Evolutionary conservation across 2,113 vertebrate species (phyloP).

Genomic region (Sigmodon hispidus): DNA sequence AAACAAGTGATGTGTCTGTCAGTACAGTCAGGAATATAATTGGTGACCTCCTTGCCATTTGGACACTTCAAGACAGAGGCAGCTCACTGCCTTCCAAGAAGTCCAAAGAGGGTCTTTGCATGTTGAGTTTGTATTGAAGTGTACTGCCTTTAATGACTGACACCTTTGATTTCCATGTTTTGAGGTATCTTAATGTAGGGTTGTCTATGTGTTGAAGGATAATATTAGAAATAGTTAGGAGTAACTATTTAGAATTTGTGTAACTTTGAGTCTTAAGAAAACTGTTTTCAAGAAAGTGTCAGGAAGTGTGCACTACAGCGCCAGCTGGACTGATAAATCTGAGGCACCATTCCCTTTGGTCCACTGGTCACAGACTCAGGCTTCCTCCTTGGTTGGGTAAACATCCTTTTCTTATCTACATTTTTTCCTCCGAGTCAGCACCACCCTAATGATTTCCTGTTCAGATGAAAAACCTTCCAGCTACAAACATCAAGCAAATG

Average conservation of each 20-base stretch:
- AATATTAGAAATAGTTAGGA: background rate
- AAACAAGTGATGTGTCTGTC: background rate
- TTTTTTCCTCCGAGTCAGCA: constrained; percentile 47
- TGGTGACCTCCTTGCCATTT: background rate
- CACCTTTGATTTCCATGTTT: background rate
- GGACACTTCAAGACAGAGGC: background rate
- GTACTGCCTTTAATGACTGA: background rate
- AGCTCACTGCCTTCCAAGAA: background rate
- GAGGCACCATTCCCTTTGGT: background rate
- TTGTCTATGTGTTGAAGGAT: background rate
- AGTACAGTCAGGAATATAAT: background rate
- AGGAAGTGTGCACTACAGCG: background rate
- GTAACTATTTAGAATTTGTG: constrained; percentile 10
- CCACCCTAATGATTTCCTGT: constrained; percentile 59
- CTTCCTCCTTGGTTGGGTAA: constrained; percentile 59
- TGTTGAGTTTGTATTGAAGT: background rate
- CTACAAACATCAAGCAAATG: constrained; percentile 4
- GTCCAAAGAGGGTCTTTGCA: background rate
- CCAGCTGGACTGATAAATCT: background rate
- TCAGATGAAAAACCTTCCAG: constrained; percentile 43
- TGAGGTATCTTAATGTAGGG: background rate
- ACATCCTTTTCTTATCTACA: constrained; percentile 54
- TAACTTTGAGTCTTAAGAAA: background rate
- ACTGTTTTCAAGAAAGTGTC: constrained; percentile 16
- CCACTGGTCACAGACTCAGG: background rate